phyloP scores from a whole-genome alignment of 2,888 invertebrate species.

The Ochlodes sylvanus region DNA sequence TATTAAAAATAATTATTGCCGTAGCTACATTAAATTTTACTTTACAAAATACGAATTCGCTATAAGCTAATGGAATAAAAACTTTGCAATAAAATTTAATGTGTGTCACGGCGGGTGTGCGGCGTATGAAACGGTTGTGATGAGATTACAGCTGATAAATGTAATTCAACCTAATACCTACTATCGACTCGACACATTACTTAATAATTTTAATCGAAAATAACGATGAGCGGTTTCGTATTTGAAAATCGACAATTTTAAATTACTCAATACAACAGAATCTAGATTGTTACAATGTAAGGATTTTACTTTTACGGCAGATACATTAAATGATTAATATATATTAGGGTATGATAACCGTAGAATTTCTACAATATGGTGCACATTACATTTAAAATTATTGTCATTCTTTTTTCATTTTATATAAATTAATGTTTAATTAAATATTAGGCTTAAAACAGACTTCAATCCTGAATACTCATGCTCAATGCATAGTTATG shows the following conservation, averaged over 20 bases:
- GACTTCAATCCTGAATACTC: too few relatives aligned
- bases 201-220: neutral
- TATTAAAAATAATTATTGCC: neutral
- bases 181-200: neutral
- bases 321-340: neutral
- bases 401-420: neutral
- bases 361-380: neutral
- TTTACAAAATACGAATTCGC: conserved; percentile 1
- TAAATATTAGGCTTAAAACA: too few relatives aligned
- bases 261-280: neutral
- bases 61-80: neutral
- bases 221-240: neutral
- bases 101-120: neutral
- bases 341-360: neutral
- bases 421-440: too few relatives aligned
- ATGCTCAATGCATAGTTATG: too few relatives aligned
- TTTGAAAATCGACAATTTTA: neutral
- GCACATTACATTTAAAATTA: neutral
- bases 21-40: neutral
- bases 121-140: conserved; percentile 5
- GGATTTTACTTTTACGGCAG: neutral
- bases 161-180: conserved; percentile 5
- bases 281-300: neutral
- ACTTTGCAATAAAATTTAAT: conserved; percentile 5
- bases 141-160: neutral